Percentiles rank a stretch among this genome's conserved stretches.
Evolutionary conservation across 2,888 invertebrate species (phyloP).

Genomic region (Phalera bucephala): DNA sequence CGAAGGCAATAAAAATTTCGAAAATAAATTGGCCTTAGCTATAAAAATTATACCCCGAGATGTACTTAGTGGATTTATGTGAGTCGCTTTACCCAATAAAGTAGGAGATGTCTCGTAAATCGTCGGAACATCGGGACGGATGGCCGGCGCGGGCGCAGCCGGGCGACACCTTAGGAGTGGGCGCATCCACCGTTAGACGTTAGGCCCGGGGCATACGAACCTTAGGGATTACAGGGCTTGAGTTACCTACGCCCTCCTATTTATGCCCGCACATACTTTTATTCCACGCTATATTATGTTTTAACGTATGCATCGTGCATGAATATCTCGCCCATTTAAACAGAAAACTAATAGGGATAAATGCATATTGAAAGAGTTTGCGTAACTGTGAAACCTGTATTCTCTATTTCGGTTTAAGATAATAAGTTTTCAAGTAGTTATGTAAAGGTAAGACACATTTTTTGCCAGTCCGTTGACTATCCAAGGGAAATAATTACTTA

Average conservation of each 20-base stretch:
- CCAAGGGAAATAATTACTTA: too few relatives aligned
- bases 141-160: conserved; percentile 41
- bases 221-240: conserved; percentile 35
- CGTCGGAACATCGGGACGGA: conserved; percentile 61
- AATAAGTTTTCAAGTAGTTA: too few relatives aligned
- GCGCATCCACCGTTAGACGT: conserved; percentile 70
- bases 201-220: conserved; percentile 35
- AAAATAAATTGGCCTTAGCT: conserved; percentile 43
- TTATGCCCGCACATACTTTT: conserved; percentile 21
- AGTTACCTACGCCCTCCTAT: conserved; percentile 33
- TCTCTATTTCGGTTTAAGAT: too few relatives aligned
- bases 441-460: too few relatives aligned
- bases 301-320: not conserved
- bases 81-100: conserved; percentile 75
- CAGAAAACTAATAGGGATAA: too few relatives aligned
- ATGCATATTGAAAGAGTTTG: too few relatives aligned
- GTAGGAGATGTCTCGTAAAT: conserved; percentile 77
- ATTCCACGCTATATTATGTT: conserved; percentile 24
- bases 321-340: not conserved
- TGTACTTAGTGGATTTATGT: conserved; percentile 70
- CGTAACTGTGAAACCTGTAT: too few relatives aligned
- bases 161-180: conserved; percentile 74
- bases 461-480: too few relatives aligned
- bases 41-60: conserved; percentile 58
- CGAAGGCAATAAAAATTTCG: conserved; percentile 32